Conservation (phyloP, 1,140 invertebrate species). For the Acromyrmex heyeri region DNA sequence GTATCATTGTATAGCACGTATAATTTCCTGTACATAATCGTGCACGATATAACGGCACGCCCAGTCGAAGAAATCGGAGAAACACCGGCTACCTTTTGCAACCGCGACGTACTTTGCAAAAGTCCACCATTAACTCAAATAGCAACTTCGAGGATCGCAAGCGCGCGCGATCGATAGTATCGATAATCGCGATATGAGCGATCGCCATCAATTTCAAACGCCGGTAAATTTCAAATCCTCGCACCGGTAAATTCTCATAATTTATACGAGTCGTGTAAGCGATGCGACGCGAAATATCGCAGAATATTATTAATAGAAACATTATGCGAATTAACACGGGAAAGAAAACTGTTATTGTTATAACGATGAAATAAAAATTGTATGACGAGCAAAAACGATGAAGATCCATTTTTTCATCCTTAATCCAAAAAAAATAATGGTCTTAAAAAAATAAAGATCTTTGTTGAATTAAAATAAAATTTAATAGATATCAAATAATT, state of each 20-base stretch:
- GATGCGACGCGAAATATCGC: neutral
- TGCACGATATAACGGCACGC: neutral
- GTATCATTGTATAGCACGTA: constrained; percentile 22
- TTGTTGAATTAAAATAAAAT: neutral
- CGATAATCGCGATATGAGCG: neutral
- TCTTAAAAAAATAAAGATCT: no score
- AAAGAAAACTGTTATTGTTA: constrained; percentile 74
- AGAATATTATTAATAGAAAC: constrained; percentile 18
- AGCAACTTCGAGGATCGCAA: neutral
- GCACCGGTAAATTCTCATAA: neutral
- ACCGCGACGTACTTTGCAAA: neutral
- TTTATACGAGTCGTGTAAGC: neutral
- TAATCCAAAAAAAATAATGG: neutral
- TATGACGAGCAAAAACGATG: constrained; percentile 30
- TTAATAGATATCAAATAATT: neutral
- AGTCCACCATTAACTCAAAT: neutral
- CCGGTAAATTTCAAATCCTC: neutral
- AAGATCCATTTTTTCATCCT: neutral
- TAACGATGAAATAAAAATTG: constrained; percentile 73
- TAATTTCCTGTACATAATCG: constrained; percentile 38
- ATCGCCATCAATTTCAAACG: neutral
- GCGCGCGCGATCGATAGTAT: constrained; percentile 1
- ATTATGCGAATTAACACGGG: constrained; percentile 58
- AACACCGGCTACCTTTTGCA: neutral
- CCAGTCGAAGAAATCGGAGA: neutral